Evolutionary conservation across 1,140 invertebrate species (phyloP).

Genomic region (Pachyrhynchus sulphureomaculatus): DNA sequence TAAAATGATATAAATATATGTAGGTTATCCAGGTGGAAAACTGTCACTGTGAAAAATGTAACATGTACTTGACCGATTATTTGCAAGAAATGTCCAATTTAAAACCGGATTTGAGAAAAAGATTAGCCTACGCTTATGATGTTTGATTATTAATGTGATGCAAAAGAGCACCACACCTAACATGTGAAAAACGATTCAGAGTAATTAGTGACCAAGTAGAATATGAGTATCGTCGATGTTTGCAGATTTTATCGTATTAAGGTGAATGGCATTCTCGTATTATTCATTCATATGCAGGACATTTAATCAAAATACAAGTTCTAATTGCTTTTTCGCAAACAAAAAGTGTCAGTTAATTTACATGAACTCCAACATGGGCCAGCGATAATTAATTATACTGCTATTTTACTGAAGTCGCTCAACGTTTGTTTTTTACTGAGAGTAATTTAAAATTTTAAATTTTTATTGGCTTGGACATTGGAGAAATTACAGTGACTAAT

Average conservation of each 20-base stretch:
- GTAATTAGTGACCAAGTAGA: slow-evolving; percentile 33
- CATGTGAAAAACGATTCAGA: slow-evolving; percentile 31
- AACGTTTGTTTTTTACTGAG: slow-evolving; percentile 13
- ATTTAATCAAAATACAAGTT: slow-evolving; percentile 27
- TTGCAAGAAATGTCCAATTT: no score
- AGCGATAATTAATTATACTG: slow-evolving; percentile 13
- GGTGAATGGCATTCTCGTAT: slow-evolving; percentile 24
- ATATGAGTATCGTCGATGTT: slow-evolving; percentile 30
- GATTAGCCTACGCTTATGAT: slow-evolving; percentile 4
- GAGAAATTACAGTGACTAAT: slow-evolving; percentile 19
- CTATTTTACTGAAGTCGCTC: slow-evolving; percentile 1
- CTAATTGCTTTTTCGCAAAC: slow-evolving; percentile 28
- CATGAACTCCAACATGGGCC: slow-evolving; percentile 20
- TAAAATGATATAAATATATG: no score
- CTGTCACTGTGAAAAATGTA: no score
- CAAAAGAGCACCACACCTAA: slow-evolving; percentile 31
- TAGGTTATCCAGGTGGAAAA: no score
- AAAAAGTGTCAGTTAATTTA: slow-evolving; percentile 26
- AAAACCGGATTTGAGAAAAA: neutral
- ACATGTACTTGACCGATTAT: no score
- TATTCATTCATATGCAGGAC: slow-evolving; percentile 31
- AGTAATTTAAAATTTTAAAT: slow-evolving; percentile 21
- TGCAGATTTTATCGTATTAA: slow-evolving; percentile 31
- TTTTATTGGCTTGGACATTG: slow-evolving; percentile 7
- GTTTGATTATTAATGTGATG: slow-evolving; percentile 24